These are phyloP conservation scores for Microctenopoma steveboyesi DNA, from an alignment of 2,797 vertebrate genomes.

Conservation along the genomic window DNA sequence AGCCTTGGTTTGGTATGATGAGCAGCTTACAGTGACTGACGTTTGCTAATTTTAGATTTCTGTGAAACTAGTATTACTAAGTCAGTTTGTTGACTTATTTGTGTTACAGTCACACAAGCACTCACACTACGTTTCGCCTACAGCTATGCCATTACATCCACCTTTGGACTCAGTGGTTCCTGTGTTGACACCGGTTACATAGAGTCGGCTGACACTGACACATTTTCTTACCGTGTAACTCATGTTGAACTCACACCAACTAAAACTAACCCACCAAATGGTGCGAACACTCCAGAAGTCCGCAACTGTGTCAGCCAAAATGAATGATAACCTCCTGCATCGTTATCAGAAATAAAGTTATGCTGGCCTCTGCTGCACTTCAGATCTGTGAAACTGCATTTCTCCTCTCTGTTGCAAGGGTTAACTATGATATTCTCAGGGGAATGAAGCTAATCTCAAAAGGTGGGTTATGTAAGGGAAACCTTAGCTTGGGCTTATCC, in stretches of 20 bases:
- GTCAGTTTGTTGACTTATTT: background rate
- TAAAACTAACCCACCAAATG: background rate
- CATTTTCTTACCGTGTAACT: background rate
- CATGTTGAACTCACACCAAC: background rate
- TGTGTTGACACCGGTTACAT: background rate
- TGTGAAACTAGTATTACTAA: background rate
- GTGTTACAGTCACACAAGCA: background rate
- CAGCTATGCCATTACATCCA: background rate
- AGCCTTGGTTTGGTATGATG: background rate
- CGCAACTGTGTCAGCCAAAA: background rate
- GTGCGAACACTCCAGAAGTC: background rate
- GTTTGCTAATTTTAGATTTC: background rate
- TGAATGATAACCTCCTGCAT: slow-evolving; percentile 11
- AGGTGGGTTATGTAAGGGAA: slow-evolving; percentile 63
- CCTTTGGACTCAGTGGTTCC: background rate
- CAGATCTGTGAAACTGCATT: background rate
- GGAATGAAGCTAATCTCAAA: slow-evolving; percentile 63
- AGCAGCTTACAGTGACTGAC: background rate
- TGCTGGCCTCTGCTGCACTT: too few species aligned
- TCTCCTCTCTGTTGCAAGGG: slow-evolving; percentile 28
- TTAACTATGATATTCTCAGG: slow-evolving; percentile 53
- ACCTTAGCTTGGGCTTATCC: slow-evolving; percentile 48
- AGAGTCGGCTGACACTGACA: background rate
- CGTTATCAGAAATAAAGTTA: background rate
- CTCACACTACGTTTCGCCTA: background rate